Percentiles rank a stretch among this genome's conserved stretches.
phyloP scores from a whole-genome alignment of 2,888 invertebrate genomes.

The Diogma glabrata region DNA sequence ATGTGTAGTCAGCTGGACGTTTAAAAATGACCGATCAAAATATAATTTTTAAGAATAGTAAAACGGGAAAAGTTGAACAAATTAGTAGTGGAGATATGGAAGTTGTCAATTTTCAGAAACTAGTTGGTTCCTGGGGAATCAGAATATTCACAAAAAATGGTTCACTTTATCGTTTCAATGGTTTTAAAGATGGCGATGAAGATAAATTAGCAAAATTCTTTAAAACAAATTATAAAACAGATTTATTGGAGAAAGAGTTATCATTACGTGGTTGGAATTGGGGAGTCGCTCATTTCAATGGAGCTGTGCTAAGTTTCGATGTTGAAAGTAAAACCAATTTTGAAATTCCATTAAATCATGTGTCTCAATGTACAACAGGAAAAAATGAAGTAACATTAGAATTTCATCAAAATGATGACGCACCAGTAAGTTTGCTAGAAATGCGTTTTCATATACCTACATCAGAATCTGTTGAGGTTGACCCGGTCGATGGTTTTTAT shows the following conservation, averaged over 20 bases:
- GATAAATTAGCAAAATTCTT: slow-evolving; percentile 90
- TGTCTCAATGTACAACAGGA: slow-evolving; percentile 88
- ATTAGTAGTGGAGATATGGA: slow-evolving; percentile 77
- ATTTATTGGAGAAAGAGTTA: slow-evolving; percentile 82
- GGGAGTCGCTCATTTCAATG: slow-evolving; percentile 91
- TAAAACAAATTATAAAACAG: slow-evolving; percentile 65
- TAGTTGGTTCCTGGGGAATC: slow-evolving; percentile 83
- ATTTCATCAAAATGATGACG: slow-evolving; percentile 98
- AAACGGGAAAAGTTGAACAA: slow-evolving; percentile 94
- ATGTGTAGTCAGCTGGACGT: slow-evolving; percentile 74
- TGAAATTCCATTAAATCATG: slow-evolving; percentile 92
- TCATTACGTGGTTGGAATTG: slow-evolving; percentile 99
- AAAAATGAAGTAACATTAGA: slow-evolving; percentile 98
- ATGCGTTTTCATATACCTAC: slow-evolving; percentile 97
- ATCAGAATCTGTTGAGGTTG: slow-evolving; percentile 73
- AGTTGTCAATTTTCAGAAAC: slow-evolving; percentile 80
- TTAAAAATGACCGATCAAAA: slow-evolving; percentile 84
- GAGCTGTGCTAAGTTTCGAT: slow-evolving; percentile 74
- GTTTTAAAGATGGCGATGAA: slow-evolving; percentile 87
- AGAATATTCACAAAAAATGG: slow-evolving; percentile 85
- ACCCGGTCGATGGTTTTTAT: slow-evolving; percentile 95
- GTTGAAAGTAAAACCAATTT: slow-evolving; percentile 76
- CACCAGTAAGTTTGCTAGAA: slow-evolving; percentile 92
- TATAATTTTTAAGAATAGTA: slow-evolving; percentile 87
- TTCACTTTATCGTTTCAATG: slow-evolving; percentile 78